phyloP scores from a whole-genome alignment of 2,888 invertebrate genomes.

The Agrochola litura region DNA sequence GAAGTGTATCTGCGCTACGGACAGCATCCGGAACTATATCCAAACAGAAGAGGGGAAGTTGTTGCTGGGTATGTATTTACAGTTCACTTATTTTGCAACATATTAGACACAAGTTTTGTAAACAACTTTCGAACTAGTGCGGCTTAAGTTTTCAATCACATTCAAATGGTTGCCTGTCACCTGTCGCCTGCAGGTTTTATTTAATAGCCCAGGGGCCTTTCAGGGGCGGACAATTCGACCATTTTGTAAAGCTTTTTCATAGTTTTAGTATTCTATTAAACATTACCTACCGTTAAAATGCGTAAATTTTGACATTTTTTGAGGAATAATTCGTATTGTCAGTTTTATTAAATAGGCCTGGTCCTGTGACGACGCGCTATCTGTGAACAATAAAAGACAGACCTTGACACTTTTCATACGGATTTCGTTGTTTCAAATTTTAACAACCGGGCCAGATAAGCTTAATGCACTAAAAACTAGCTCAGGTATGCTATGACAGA shows the following conservation, averaged over 20 bases:
- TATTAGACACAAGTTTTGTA: not conserved
- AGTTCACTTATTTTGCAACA: not conserved
- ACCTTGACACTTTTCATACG: too few species aligned
- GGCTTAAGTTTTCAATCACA: not conserved
- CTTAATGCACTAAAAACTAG: too few species aligned
- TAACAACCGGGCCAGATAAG: too few species aligned
- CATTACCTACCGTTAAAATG: too few species aligned
- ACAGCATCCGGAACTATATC: slow-evolving; percentile 98
- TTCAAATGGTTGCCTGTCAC: not conserved
- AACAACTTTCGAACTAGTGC: not conserved
- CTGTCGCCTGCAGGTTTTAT: not conserved
- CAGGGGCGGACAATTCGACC: not conserved
- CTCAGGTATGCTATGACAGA: too few species aligned
- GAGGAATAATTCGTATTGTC: too few species aligned
- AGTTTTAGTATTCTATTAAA: too few species aligned
- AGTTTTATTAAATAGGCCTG: too few species aligned
- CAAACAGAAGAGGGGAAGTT: slow-evolving; percentile 96
- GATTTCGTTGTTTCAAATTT: too few species aligned
- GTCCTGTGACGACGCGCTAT: too few species aligned
- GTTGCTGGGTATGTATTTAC: slow-evolving; percentile 93
- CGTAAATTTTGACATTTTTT: too few species aligned
- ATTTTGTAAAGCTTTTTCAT: not conserved
- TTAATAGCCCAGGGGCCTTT: not conserved
- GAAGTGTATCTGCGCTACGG: slow-evolving; percentile 97
- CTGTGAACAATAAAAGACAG: too few species aligned